Conservation (phyloP, 2,797 vertebrate genomes). For the Discoglossus pictus region DNA sequence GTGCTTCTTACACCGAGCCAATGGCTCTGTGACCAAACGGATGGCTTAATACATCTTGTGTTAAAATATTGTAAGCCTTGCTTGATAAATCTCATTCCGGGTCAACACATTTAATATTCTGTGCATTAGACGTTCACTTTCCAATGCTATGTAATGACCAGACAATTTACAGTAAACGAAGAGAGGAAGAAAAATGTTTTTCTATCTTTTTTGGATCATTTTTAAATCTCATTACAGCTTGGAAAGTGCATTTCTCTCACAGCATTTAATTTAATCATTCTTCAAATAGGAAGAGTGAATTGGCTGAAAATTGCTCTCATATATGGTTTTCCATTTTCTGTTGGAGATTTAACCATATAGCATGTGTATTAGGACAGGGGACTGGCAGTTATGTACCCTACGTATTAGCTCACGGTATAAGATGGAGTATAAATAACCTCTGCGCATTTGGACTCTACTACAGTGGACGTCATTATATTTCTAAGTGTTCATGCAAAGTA, state of each 20-base stretch:
- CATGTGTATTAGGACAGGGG: slow-evolving; percentile 9
- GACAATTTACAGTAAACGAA: slow-evolving; percentile 45
- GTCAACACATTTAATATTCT: slow-evolving; percentile 41
- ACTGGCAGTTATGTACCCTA: no score
- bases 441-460: no score
- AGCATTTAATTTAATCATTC: slow-evolving; percentile 49
- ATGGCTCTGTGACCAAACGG: slow-evolving; percentile 28
- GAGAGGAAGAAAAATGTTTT: slow-evolving; percentile 38
- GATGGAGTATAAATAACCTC: no score
- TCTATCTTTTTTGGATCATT: slow-evolving; percentile 50
- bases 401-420: no score
- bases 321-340: slow-evolving; percentile 21
- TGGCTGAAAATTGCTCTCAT: slow-evolving; percentile 32
- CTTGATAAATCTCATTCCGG: slow-evolving; percentile 39
- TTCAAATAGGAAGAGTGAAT: slow-evolving; percentile 38
- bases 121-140: slow-evolving; percentile 36
- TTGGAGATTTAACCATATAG: slow-evolving; percentile 29
- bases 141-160: slow-evolving; percentile 27
- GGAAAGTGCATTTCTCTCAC: slow-evolving; percentile 38
- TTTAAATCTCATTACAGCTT: slow-evolving; percentile 44
- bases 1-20: no score
- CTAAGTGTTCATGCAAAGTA: no score
- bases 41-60: slow-evolving; percentile 26
- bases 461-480: no score
- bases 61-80: slow-evolving; percentile 45